Percentiles rank a stretch among this genome's conserved stretches.
These are phyloP conservation scores for Phoxinus dragarum DNA, from an alignment of 2,797 vertebrate species.

Conservation along the genomic window DNA sequence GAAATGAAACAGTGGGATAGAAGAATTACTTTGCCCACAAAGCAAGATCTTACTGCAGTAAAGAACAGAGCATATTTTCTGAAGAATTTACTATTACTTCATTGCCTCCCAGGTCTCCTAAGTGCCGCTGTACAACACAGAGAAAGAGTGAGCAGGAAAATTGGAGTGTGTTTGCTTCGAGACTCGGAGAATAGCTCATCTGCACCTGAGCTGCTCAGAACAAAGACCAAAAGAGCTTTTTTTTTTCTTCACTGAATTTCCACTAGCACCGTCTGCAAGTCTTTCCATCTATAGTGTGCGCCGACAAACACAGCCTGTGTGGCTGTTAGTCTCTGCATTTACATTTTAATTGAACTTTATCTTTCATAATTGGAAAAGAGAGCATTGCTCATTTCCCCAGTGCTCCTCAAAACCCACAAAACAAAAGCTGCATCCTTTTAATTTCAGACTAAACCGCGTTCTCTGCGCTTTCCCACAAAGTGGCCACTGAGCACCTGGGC, in stretches of 20 bases:
- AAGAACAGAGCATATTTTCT: slow-evolving; percentile 20
- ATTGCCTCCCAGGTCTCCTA: slow-evolving; percentile 28
- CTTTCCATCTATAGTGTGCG: slow-evolving; percentile 3
- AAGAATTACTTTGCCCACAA: slow-evolving; percentile 22
- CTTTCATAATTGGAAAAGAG: slow-evolving; percentile 59
- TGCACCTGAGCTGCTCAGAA: slow-evolving; percentile 29
- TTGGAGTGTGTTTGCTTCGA: background rate
- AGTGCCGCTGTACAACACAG: slow-evolving; percentile 1
- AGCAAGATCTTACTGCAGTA: slow-evolving; percentile 22
- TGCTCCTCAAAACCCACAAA: slow-evolving; percentile 51
- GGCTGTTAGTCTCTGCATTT: slow-evolving; percentile 55
- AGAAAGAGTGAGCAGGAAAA: slow-evolving; percentile 3
- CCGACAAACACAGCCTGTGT: slow-evolving; percentile 41
- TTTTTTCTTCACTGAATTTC: slow-evolving; percentile 35
- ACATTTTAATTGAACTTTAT: slow-evolving; percentile 64
- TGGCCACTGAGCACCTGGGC: slow-evolving; percentile 22
- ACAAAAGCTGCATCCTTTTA: slow-evolving; percentile 59
- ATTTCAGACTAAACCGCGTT: slow-evolving; percentile 58
- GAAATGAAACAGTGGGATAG: slow-evolving; percentile 19
- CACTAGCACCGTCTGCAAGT: slow-evolving; percentile 39
- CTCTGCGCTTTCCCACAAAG: background rate
- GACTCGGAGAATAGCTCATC: slow-evolving; percentile 27
- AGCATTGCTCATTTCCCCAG: slow-evolving; percentile 56
- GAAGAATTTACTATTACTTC: slow-evolving; percentile 22
- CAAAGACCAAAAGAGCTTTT: slow-evolving; percentile 32